Evolutionary conservation across 2,888 invertebrate species (phyloP).

Genomic region (Quadriops clusia): DNA sequence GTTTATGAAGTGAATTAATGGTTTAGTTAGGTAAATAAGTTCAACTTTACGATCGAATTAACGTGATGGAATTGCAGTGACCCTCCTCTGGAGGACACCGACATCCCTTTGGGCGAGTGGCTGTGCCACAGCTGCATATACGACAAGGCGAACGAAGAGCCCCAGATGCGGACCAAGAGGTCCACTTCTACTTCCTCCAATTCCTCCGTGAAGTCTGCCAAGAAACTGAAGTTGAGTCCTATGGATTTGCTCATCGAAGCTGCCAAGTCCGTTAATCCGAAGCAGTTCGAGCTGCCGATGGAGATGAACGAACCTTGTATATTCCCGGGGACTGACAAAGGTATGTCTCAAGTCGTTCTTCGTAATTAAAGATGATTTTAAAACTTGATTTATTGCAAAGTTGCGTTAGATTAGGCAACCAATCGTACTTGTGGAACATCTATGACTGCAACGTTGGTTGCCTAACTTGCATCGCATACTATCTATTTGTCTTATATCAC

Average conservation of each 20-base stretch:
- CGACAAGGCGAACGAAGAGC: conserved; percentile 27
- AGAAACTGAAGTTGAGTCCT: conserved; percentile 45
- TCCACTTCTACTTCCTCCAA: conserved; percentile 19
- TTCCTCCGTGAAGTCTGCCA: conserved; percentile 23
- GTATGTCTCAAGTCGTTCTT: conserved; percentile 31
- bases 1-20: conserved; percentile 25
- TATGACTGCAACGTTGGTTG: no score
- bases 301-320: conserved; percentile 65
- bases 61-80: conserved; percentile 66
- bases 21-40: conserved; percentile 7
- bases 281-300: conserved; percentile 77
- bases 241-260: conserved; percentile 71
- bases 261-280: conserved; percentile 76
- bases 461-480: no score
- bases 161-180: conserved; percentile 25
- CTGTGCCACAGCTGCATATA: conserved; percentile 72
- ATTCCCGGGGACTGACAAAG: conserved; percentile 75
- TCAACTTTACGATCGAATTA: no score
- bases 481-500: no score
- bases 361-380: not conserved
- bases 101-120: conserved; percentile 87
- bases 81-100: conserved; percentile 81
- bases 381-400: no score
- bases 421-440: no score
- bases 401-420: no score